Evolutionary conservation across 2,797 vertebrate genomes (phyloP), one percentile per base, ranked within the genome.

Genomic region (Periophthalmus magnuspinnatus): DNA sequence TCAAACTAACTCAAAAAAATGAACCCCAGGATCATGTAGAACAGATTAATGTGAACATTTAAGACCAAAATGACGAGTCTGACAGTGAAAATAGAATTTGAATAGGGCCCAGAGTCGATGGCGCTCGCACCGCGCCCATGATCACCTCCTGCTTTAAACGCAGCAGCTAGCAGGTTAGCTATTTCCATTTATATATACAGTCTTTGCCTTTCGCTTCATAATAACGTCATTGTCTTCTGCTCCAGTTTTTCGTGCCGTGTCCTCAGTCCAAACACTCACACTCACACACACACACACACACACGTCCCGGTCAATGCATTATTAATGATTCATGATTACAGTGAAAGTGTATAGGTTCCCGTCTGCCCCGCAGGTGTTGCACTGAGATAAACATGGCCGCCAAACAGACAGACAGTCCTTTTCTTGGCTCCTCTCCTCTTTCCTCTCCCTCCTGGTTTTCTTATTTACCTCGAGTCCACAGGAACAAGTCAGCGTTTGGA

Each of bases 321-420:
- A 83, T 86, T 81, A 78, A 84, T 86, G 81, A 88, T 81, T 71
- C 79, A 86, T 76, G 71, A 84, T 80, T 70, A 54, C 78, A 76
- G 69, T 41, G 75, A 81, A 79, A 80, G 79, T 52, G 68, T 77
- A 80, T 64, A 63, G 62, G 68, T 67, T 62, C 65, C 68, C 1
- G 73, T 80, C 70, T 72, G 41, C 4, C 76, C 84, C 75, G 45
- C 88, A 88, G 85, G 84, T 85, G 88, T 83, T 72, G 78, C 77
- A 57, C 70, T 36, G 72, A 86, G 88, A 86, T 86, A 87, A 89
- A 85, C 78, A 79, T 78, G 81, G 78, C 76, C 71, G 52, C 74
- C 81, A 81, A 78, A 79, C 86, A 81, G 77, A 68, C 86, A 81
- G 77, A 68, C 75, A 74, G 72, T 79, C 75, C 84, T 82, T 73